phyloP scores from a whole-genome alignment of 2,888 invertebrate genomes.

The Buathra laborator region DNA sequence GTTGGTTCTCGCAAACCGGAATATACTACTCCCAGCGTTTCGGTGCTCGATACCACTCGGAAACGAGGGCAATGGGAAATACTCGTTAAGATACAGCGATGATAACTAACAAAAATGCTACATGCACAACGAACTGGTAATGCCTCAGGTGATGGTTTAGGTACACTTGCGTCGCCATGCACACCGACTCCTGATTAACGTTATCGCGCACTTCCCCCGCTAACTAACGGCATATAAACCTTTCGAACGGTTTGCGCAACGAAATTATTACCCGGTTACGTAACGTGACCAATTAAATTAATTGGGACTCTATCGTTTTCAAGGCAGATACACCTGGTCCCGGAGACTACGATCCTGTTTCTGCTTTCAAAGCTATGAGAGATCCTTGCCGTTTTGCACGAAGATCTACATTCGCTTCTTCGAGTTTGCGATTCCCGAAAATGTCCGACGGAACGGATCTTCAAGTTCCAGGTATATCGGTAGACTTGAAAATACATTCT shows the following conservation, averaged over 20 bases:
- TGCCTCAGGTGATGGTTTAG: constrained; percentile 2
- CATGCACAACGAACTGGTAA: not conserved
- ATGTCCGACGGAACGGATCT: constrained; percentile 55
- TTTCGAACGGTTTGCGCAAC: constrained; percentile 8
- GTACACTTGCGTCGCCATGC: not conserved
- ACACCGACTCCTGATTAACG: constrained; percentile 57
- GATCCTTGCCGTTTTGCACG: constrained; percentile 71
- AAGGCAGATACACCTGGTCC: constrained; percentile 72
- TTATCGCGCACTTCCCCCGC: constrained; percentile 24
- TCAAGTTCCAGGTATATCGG: constrained; percentile 69
- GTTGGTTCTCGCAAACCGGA: constrained; percentile 46
- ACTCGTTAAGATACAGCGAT: constrained; percentile 65
- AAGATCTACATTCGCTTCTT: constrained; percentile 69
- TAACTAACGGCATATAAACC: constrained; percentile 31
- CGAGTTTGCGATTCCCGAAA: constrained; percentile 63
- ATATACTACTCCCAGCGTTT: constrained; percentile 53
- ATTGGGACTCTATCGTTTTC: constrained; percentile 15
- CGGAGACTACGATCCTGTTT: constrained; percentile 71
- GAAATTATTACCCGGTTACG: constrained; percentile 31
- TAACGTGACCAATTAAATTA: constrained; percentile 19
- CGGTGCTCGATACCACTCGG: constrained; percentile 40
- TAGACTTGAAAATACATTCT: not conserved
- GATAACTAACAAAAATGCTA: constrained; percentile 47
- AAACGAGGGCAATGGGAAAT: constrained; percentile 64
- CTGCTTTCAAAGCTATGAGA: constrained; percentile 73